Conservation (phyloP, 37 sponge, comb jelly and placozoan species). For the Tethya wilhelma region DNA sequence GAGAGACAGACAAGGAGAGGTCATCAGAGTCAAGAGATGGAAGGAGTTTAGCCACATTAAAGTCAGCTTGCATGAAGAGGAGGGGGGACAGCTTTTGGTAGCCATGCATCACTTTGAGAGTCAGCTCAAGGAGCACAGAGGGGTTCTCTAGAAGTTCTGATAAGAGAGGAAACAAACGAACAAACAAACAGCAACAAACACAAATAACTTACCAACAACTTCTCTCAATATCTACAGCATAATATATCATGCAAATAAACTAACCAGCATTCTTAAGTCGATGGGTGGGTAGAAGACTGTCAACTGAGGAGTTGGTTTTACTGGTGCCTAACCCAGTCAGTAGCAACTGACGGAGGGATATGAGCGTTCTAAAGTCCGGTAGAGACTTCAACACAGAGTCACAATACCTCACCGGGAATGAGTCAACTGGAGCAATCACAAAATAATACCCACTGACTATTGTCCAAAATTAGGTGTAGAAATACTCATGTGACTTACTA, state of each 20-base stretch:
- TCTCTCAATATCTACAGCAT: background rate
- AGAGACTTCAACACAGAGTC: constrained; percentile 61
- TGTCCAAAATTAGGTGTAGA: background rate
- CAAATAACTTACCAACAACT: background rate
- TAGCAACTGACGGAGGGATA: constrained; percentile 54
- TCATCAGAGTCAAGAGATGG: constrained; percentile 6
- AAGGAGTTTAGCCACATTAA: constrained; percentile 55
- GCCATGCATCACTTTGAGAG: constrained; percentile 32
- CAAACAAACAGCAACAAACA: background rate
- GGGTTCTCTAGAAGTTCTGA: background rate
- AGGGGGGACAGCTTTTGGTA: constrained; percentile 65
- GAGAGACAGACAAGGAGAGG: background rate
- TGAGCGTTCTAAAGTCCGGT: constrained; percentile 73
- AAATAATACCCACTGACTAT: background rate
- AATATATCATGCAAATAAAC: background rate
- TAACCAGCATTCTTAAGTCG: constrained; percentile 23
- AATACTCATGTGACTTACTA: background rate
- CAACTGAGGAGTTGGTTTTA: background rate
- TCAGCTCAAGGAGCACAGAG: constrained; percentile 17
- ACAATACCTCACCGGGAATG: constrained; percentile 21
- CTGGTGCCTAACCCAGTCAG: background rate
- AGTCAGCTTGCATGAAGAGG: constrained; percentile 53
- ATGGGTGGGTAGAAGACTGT: background rate
- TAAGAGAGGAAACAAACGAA: background rate
- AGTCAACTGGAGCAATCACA: constrained; percentile 4